These are phyloP conservation scores for Trematocara marginatum DNA, from an alignment of 2,113 vertebrate species.

Conservation along the genomic window DNA sequence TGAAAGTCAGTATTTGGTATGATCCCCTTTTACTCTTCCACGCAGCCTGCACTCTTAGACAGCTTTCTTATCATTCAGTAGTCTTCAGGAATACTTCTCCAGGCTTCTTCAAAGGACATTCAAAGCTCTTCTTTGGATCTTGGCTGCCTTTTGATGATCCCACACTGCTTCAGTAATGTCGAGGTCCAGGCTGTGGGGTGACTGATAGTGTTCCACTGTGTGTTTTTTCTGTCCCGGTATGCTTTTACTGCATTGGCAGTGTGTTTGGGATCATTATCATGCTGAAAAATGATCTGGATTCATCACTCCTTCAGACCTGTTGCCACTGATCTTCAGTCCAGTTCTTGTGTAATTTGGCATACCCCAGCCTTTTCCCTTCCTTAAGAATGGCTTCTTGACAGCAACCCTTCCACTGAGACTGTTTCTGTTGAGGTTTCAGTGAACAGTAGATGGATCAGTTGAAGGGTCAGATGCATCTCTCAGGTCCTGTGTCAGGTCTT, in stretches of 20 bases:
- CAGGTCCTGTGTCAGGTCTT: background rate
- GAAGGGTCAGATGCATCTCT: background rate
- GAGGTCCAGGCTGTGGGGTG: background rate
- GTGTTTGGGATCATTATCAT: background rate
- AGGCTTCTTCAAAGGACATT: background rate
- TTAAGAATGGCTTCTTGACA: background rate
- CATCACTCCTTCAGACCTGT: background rate
- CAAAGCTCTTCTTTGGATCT: background rate
- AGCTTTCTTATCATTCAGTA: background rate
- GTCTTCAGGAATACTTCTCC: background rate
- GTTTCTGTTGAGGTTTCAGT: background rate
- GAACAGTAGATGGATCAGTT: background rate
- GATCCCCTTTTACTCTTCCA: background rate
- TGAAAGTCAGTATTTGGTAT: background rate
- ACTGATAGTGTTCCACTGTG: background rate
- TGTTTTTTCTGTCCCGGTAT: background rate
- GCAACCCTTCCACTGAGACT: background rate
- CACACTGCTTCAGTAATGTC: background rate
- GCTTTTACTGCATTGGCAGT: background rate
- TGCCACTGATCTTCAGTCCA: background rate
- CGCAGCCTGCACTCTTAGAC: background rate
- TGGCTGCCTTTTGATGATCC: background rate
- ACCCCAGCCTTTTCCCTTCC: background rate
- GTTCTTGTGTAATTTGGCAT: background rate
- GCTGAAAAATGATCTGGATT: background rate